Evolutionary conservation across 2,888 invertebrate species (phyloP).

Genomic region (Laothoe populi): DNA sequence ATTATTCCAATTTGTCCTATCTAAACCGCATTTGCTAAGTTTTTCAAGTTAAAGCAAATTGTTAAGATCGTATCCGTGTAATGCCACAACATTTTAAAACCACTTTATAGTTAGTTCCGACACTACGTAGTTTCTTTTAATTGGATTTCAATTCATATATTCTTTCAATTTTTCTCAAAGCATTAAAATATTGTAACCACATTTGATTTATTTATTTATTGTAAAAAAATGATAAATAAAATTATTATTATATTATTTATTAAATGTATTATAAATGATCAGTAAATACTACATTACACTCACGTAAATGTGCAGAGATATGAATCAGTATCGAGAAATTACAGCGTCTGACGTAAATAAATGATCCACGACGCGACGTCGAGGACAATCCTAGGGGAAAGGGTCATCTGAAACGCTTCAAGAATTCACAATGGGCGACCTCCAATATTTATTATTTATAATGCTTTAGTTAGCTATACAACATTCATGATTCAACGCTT

Average conservation of each 20-base stretch:
- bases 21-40: not conserved
- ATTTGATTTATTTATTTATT: not conserved
- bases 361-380: slow-evolving; percentile 43
- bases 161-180: not conserved
- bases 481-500: not conserved
- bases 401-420: slow-evolving; percentile 60
- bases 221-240: not conserved
- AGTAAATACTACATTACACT: not conserved
- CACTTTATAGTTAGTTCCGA: slow-evolving; percentile 8
- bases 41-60: not conserved
- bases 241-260: not conserved
- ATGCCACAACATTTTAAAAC: not conserved
- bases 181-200: not conserved
- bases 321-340: slow-evolving; percentile 54
- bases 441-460: slow-evolving; percentile 55
- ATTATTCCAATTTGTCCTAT: too few species aligned
- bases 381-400: slow-evolving; percentile 60
- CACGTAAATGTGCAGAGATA: slow-evolving; percentile 33
- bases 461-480: not conserved
- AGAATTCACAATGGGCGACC: slow-evolving; percentile 62
- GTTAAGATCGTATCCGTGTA: not conserved
- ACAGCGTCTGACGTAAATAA: slow-evolving; percentile 40
- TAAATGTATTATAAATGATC: not conserved
- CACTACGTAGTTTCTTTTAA: not conserved
- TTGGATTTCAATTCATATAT: not conserved